Evolutionary conservation across 2,797 vertebrate genomes (phyloP).

Genomic region (Gobio occitaniae): DNA sequence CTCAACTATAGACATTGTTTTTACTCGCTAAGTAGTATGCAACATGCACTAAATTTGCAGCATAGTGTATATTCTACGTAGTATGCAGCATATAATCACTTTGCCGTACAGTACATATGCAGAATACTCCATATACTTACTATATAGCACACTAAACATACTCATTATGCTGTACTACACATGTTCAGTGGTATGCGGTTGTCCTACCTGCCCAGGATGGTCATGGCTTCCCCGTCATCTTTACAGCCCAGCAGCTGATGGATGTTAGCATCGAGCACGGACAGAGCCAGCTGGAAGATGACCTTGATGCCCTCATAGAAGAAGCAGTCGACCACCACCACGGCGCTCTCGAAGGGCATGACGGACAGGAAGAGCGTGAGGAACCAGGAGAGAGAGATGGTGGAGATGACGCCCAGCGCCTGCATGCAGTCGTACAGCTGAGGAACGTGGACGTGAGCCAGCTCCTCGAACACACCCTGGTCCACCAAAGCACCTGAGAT

Average conservation of each 20-base stretch:
- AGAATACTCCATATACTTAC: neutral
- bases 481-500: slow-evolving; percentile 91
- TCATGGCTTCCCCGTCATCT: slow-evolving; percentile 99
- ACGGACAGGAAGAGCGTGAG: slow-evolving; percentile 98
- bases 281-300: slow-evolving; percentile 95
- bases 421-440: slow-evolving; percentile 99
- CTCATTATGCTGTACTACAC: neutral
- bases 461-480: slow-evolving; percentile 97
- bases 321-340: slow-evolving; percentile 98
- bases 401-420: slow-evolving; percentile 96
- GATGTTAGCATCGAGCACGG: slow-evolving; percentile 94
- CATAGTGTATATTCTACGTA: neutral
- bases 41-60: neutral
- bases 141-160: neutral
- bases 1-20: too few relatives aligned
- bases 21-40: too few relatives aligned
- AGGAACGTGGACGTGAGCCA: slow-evolving; percentile 92
- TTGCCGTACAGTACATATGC: neutral
- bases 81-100: neutral
- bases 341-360: slow-evolving; percentile 98
- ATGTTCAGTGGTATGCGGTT: neutral
- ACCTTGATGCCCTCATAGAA: slow-evolving; percentile 99
- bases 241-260: slow-evolving; percentile 93
- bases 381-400: slow-evolving; percentile 98
- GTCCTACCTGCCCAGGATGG: slow-evolving; percentile 93